A percentile compares a stretch with the other conserved stretches of the same genome.
Conservation (phyloP, 2,888 invertebrate genomes). For the Epirrhoe alternata region DNA sequence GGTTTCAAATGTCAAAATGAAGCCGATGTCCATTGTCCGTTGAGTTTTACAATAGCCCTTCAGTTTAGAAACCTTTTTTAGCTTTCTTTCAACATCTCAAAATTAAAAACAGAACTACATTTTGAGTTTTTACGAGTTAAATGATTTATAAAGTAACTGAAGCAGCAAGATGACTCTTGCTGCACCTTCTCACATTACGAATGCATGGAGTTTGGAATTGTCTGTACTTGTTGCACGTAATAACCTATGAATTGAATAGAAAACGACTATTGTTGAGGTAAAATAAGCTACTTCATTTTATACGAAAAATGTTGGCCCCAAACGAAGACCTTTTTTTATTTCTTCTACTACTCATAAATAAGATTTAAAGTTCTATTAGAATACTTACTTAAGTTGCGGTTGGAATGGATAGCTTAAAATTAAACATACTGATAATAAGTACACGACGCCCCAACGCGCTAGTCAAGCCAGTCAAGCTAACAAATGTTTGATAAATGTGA, state of each 20-base stretch:
- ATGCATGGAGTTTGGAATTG: constrained; percentile 56
- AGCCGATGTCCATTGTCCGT: no score
- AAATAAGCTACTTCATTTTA: not conserved
- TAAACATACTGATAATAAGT: no score
- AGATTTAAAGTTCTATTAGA: not conserved
- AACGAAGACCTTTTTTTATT: no score
- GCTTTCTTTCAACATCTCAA: not conserved
- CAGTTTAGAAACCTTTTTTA: no score
- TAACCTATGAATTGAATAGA: constrained; percentile 51
- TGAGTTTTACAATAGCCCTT: no score
- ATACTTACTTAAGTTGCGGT: not conserved
- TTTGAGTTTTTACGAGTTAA: constrained; percentile 13
- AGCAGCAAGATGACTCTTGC: constrained; percentile 41
- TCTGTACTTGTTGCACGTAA: constrained; percentile 50
- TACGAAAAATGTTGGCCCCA: not conserved
- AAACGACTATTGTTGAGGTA: constrained; percentile 25
- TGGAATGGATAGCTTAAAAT: not conserved
- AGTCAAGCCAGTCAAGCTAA: no score
- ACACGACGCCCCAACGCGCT: no score
- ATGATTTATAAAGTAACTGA: constrained; percentile 26
- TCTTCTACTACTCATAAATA: not conserved
- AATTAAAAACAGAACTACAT: not conserved
- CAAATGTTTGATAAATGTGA: no score
- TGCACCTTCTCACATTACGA: constrained; percentile 49
- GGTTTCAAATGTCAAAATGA: no score